Base-by-base conservation (phyloP, 2,797 vertebrate species). In the Euthynnus affinis region DNA sequence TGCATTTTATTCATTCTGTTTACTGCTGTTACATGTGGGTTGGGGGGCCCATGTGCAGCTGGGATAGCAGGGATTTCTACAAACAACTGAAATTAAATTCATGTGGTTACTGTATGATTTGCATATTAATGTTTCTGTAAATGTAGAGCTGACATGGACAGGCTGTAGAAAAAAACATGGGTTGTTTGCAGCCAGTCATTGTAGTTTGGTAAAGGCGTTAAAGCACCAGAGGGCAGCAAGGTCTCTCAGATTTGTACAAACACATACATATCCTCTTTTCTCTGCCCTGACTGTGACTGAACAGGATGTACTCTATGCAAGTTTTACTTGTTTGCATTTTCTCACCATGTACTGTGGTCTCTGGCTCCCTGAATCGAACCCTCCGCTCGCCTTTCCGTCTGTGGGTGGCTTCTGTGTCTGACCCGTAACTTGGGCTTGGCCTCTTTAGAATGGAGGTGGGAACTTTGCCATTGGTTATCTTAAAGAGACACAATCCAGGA, bases 301-400 rank as follows among this genome's bases (percentile, higher is more conserved):
- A 23, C 61, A 34, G 66, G 1, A n/a, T 49, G 13, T 6, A 44
- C 20, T 42, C 8, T 6, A 18, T 53, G 48, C 13, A 22, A 40
- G 66, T 34, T 40, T 73, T 6, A 1, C 13, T n/a, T 29, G 49
- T 32, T 0, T 6, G 32, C 22, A 6, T 64, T 78, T 68, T 72
- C 95, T 64, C 93, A 98, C 97, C 97, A 58, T 97, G 94, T 73
- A 96, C 90, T 23, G 94, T 95, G 70, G 93, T 97, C 88, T 97
- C 97, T 40, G 97, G 96, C 88, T 98, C 97, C 64, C 92, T 95
- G 94, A 99, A 99, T 72, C 93, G 95, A 92, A 99, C 98, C 29
- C 92, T 95, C 78, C 96, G 93, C 59, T 96, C 94, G 3, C 93
- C 85, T 94, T 94, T 97, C 79, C 84, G 85, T 77, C 92, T 94